Evolutionary conservation across 1,140 invertebrate genomes (phyloP).

Genomic region (Trachelipus rathkii): DNA sequence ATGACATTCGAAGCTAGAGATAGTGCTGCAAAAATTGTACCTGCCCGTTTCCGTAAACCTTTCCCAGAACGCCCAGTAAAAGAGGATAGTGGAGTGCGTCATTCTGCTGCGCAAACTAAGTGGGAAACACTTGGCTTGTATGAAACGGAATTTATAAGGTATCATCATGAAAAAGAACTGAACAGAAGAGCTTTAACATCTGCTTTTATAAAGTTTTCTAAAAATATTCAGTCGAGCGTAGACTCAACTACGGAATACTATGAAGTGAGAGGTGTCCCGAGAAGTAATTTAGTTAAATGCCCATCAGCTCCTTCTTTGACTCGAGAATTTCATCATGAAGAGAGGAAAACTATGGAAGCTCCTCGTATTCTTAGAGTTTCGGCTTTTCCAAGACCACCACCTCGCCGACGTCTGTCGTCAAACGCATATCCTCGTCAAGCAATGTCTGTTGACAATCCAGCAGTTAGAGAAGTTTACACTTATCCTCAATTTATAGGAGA

Average conservation of each 20-base stretch:
- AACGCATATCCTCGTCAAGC: slow-evolving; percentile 60
- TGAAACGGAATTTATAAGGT: slow-evolving; percentile 17
- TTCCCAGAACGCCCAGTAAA: slow-evolving; percentile 43
- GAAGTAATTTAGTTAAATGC: slow-evolving; percentile 54
- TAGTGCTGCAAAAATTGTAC: slow-evolving; percentile 79
- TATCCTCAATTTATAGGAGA: slow-evolving; percentile 45
- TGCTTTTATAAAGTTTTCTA: slow-evolving; percentile 66
- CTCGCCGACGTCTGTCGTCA: slow-evolving; percentile 26
- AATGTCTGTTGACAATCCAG: slow-evolving; percentile 60
- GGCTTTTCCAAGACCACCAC: slow-evolving; percentile 26
- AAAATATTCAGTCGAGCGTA: slow-evolving; percentile 55
- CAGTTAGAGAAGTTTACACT: slow-evolving; percentile 46
- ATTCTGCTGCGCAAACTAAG: slow-evolving; percentile 50
- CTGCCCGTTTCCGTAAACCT: slow-evolving; percentile 54
- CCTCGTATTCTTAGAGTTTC: slow-evolving; percentile 46
- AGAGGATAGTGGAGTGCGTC: slow-evolving; percentile 41
- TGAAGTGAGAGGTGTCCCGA: slow-evolving; percentile 50
- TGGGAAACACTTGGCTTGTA: slow-evolving; percentile 62
- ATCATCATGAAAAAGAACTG: slow-evolving; percentile 28
- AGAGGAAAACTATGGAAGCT: slow-evolving; percentile 34
- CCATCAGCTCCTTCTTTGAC: slow-evolving; percentile 57
- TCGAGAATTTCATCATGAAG: slow-evolving; percentile 34
- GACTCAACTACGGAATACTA: slow-evolving; percentile 47
- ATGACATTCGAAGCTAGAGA: slow-evolving; percentile 89
- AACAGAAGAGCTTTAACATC: slow-evolving; percentile 61